Evolutionary conservation across 2,797 vertebrate species (phyloP), one percentile per base, ranked within the genome.

Genomic region (Cryptoblepharus egeriae): DNA sequence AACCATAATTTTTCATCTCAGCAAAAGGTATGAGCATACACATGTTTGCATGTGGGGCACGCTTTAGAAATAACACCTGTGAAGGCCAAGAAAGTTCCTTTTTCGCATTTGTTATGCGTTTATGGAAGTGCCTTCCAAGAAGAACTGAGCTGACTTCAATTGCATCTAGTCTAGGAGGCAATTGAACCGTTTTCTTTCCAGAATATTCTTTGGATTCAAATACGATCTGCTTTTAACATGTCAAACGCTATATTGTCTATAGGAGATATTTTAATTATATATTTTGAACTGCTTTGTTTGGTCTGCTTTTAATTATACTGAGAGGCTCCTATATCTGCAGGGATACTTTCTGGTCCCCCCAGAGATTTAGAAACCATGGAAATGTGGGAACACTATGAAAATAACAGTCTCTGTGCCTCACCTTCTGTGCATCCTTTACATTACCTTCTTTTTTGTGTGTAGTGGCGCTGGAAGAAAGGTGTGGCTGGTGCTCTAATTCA

Each of bases 1-100:
- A 85, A 80, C 87, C 86, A 80, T 84, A 90, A 88, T 79, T 82
- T n/a, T 3, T 74, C 37, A 77, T 81, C 88, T 84, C 88, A 63
- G 30, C 24, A 65, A 22, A 49, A 64, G 39, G 77, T 69, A 52
- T 12, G 13, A 8, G 13, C 49, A 52, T 15, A 52, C 49, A 52
- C 49, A 52, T n/a, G n/a, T n/a, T 60, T 28, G 22, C 10, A 2
- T 10, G 26, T 1, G 26, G 32, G 64, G 26, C 37, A 15, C 15
- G 61, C 12, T 28, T 26, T 79, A 30, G n/a, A 61, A 45, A 55
- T 70, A 79, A 45, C 2, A 39, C 28, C 35, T 70, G 57, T 45
- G 55, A 35, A 35, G 37, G 55, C 15, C 32, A 15, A 58, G 68
- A 16, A 79, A 68, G 24, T 39, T 39, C 26, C 32, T 7, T 67